Percentiles rank a stretch among this genome's conserved stretches.
phyloP scores from a whole-genome alignment of 2,888 invertebrate species.

The Clistopyga incitator region DNA sequence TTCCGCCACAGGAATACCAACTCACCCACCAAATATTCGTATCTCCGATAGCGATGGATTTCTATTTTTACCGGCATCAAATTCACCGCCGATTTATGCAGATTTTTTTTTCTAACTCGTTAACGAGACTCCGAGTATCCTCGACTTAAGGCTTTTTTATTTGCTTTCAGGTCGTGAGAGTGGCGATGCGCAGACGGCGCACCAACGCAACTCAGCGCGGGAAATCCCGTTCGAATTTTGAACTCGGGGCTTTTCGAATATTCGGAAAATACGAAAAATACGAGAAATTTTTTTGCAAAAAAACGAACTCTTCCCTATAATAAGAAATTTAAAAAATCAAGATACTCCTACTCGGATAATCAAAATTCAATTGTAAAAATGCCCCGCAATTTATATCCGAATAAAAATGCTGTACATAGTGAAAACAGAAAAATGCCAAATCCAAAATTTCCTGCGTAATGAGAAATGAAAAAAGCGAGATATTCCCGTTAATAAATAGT shows the following conservation, averaged over 20 bases:
- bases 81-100: not conserved
- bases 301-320: no score
- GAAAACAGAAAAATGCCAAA: no score
- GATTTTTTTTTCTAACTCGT: not conserved
- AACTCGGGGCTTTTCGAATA: not conserved
- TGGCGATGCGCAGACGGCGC: not conserved
- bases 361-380: no score
- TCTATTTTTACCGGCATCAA: not conserved
- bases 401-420: no score
- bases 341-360: no score
- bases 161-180: not conserved
- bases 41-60: not conserved
- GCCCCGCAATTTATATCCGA: no score
- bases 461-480: no score
- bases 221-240: not conserved
- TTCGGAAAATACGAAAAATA: slow-evolving; percentile 3
- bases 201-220: not conserved
- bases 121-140: not conserved
- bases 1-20: slow-evolving; percentile 1
- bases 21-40: not conserved
- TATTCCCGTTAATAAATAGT: no score
- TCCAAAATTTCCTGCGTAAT: no score
- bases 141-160: not conserved
- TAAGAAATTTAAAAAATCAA: no score
- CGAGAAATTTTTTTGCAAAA: no score